Evolutionary conservation across 2,888 invertebrate genomes (phyloP).

Genomic region (Amphipoea lucens): DNA sequence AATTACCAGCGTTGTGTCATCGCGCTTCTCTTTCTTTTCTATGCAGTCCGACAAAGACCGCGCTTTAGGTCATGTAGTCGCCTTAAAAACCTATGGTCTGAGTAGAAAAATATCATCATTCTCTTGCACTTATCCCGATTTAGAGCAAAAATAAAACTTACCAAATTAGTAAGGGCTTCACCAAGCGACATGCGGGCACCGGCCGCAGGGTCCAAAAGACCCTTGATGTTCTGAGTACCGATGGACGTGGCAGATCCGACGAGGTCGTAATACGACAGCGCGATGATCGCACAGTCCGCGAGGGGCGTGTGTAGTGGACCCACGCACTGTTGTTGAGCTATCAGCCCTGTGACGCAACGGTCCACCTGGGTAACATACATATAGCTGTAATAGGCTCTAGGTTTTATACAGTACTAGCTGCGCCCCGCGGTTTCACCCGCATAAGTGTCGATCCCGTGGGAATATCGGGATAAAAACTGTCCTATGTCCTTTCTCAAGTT

Average conservation of each 20-base stretch:
- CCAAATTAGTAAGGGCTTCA: constrained; percentile 98
- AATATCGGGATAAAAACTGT: too few relatives aligned
- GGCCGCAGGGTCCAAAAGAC: constrained; percentile 94
- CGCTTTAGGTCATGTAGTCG: too few relatives aligned
- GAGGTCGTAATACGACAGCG: constrained; percentile 95
- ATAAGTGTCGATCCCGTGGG: too few relatives aligned
- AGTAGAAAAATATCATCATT: neutral
- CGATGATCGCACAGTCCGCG: constrained; percentile 97
- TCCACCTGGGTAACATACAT: constrained; percentile 89
- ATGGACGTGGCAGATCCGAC: constrained; percentile 98
- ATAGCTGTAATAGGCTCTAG: neutral
- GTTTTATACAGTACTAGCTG: neutral
- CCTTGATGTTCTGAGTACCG: constrained; percentile 99
- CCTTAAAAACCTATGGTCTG: neutral
- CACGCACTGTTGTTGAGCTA: constrained; percentile 99
- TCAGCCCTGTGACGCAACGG: constrained; percentile 97
- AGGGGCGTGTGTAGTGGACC: constrained; percentile 99
- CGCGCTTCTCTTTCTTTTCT: too few relatives aligned
- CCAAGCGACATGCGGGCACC: constrained; percentile 98
- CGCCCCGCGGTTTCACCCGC: too few relatives aligned
- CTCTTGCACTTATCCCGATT: neutral
- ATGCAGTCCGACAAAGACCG: too few relatives aligned
- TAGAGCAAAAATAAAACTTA: constrained; percentile 84
- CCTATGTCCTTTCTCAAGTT: too few relatives aligned
- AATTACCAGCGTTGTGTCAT: too few relatives aligned